Percentiles rank a stretch among this genome's conserved stretches.
Evolutionary conservation across 2,888 invertebrate species (phyloP).

Genomic region (Tortricodes alternella): DNA sequence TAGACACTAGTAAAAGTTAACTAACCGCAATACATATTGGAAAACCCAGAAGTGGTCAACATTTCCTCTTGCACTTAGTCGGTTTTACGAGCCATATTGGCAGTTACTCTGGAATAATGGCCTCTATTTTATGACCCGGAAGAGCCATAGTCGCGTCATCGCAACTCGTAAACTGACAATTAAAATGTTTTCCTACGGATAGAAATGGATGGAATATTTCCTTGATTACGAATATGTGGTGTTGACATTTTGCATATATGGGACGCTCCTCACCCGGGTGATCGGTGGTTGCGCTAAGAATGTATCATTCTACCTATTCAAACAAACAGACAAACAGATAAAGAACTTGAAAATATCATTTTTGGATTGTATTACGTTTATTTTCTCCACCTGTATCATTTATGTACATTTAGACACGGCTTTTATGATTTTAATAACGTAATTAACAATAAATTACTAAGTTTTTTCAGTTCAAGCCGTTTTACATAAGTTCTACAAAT

Average conservation of each 20-base stretch:
- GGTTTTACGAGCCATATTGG: constrained; percentile 14
- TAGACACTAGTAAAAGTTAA: no score
- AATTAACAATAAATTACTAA: no score
- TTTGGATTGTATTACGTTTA: no score
- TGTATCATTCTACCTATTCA: no score
- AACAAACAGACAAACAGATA: no score
- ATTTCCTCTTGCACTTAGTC: constrained; percentile 13
- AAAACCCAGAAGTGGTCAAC: not conserved
- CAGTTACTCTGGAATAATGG: constrained; percentile 23
- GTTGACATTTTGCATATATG: not conserved
- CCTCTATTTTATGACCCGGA: constrained; percentile 29
- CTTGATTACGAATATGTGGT: constrained; percentile 12
- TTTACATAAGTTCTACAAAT: no score
- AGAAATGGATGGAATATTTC: constrained; percentile 28
- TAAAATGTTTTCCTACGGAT: constrained; percentile 30
- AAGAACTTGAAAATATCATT: no score
- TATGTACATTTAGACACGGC: no score
- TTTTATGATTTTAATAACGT: no score
- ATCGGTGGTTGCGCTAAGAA: no score
- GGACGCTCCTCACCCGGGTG: not conserved
- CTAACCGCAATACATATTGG: constrained; percentile 31
- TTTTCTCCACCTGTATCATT: no score
- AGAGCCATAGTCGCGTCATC: constrained; percentile 17
- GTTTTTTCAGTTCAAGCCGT: no score
- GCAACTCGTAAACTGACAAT: constrained; percentile 26